Conservation (phyloP, 1,140 invertebrate species). For the Diorhabda carinulata region DNA sequence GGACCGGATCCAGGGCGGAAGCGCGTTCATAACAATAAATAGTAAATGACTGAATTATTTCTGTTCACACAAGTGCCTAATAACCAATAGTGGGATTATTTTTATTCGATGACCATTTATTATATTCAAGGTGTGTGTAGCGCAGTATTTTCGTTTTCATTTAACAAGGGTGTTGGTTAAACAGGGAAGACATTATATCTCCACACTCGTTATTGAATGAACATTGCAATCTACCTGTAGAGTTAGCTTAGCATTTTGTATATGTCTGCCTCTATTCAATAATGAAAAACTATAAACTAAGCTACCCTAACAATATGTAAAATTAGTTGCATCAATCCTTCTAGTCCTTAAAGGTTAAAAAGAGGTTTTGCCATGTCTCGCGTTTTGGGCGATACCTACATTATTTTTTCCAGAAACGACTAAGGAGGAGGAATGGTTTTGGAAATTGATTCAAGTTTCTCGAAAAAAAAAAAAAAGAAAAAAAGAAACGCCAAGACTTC, state of each 20-base stretch:
- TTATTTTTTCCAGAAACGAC: neutral
- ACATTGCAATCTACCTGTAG: too few relatives aligned
- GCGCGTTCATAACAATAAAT: too few relatives aligned
- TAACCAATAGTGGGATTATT: slow-evolving; percentile 1
- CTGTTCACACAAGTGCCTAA: slow-evolving; percentile 7
- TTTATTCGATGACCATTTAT: slow-evolving; percentile 16
- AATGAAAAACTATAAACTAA: slow-evolving; percentile 6
- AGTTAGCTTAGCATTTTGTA: slow-evolving; percentile 14
- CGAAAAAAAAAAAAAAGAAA: too few relatives aligned
- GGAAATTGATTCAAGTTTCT: neutral
- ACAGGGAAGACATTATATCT: slow-evolving; percentile 4
- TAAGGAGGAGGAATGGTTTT: slow-evolving; percentile 9
- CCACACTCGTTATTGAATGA: neutral
- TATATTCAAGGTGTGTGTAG: slow-evolving; percentile 13
- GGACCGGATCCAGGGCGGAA: too few relatives aligned
- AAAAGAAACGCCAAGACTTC: too few relatives aligned
- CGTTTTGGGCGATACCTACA: slow-evolving; percentile 6
- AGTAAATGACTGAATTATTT: neutral
- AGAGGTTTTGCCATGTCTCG: slow-evolving; percentile 1
- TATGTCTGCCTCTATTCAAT: slow-evolving; percentile 7
- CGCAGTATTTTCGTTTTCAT: slow-evolving; percentile 4
- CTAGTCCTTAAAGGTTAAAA: slow-evolving; percentile 10
- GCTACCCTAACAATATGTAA: neutral
- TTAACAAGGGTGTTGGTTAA: slow-evolving; percentile 9
- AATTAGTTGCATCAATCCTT: slow-evolving; percentile 13